These are phyloP conservation scores for Antheraea yamamai DNA, from an alignment of 2,888 invertebrate genomes.

Conservation along the genomic window DNA sequence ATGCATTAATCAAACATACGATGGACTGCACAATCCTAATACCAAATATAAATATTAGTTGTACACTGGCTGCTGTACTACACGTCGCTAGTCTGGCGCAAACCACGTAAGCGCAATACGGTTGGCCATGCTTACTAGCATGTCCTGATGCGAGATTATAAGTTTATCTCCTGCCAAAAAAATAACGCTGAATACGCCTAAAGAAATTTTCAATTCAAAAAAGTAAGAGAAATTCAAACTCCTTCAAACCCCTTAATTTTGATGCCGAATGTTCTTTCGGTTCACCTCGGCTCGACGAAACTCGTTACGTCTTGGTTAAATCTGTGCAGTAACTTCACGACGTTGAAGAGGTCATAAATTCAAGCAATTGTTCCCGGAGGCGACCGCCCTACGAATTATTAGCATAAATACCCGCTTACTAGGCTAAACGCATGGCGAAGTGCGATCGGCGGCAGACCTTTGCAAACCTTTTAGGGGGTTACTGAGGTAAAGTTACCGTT, in stretches of 20 bases:
- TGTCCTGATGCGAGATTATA: no score
- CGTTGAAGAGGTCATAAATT: conserved; percentile 63
- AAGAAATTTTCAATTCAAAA: no score
- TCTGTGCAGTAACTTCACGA: conserved; percentile 52
- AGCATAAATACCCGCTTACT: conserved; percentile 68
- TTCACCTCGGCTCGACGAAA: conserved; percentile 8
- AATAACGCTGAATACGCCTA: no score
- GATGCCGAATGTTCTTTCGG: conserved; percentile 13
- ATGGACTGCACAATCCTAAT: no score
- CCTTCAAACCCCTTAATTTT: background rate
- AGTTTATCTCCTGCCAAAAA: no score
- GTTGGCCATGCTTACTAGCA: no score
- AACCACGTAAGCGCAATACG: no score
- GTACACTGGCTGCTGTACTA: no score
- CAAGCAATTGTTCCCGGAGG: conserved; percentile 57
- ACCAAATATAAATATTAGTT: no score
- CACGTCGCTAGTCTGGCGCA: no score
- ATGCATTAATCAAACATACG: no score
- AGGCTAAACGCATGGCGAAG: conserved; percentile 45
- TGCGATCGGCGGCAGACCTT: conserved; percentile 31
- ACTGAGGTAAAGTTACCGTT: conserved; percentile 35
- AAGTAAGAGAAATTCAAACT: background rate
- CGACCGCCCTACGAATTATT: conserved; percentile 50
- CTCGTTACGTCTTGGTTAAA: conserved; percentile 51
- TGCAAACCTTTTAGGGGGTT: conserved; percentile 22